Percentiles rank a stretch among this genome's conserved stretches.
These are phyloP conservation scores for Lysandra bellargus DNA, from an alignment of 2,888 invertebrate genomes.

Conservation along the genomic window DNA sequence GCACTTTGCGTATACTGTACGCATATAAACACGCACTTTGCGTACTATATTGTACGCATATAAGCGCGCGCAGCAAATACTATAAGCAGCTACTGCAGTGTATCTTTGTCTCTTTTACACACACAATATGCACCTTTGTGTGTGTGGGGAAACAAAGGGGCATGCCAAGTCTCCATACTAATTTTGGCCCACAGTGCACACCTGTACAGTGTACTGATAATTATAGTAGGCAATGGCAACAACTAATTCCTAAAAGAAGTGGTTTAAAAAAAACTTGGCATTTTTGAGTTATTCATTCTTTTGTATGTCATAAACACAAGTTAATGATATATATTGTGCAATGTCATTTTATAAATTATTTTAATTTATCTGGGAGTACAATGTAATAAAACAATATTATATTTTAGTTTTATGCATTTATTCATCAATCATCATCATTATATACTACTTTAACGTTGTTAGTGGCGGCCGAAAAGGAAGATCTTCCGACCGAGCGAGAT, in stretches of 20 bases:
- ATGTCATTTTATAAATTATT: not conserved
- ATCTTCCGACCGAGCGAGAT: too few relatives aligned
- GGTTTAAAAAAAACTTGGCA: not conserved
- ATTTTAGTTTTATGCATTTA: not conserved
- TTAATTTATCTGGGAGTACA: not conserved
- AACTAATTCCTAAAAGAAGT: not conserved
- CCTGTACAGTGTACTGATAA: too few relatives aligned
- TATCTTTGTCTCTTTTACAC: too few relatives aligned
- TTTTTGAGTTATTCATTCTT: not conserved
- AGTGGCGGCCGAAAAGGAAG: too few relatives aligned
- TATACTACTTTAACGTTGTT: too few relatives aligned
- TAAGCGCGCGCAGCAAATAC: not conserved
- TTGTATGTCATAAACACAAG: not conserved
- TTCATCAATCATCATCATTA: not conserved
- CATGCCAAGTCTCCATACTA: too few relatives aligned
- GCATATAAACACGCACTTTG: not conserved
- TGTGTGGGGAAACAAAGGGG: too few relatives aligned
- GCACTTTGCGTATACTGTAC: not conserved
- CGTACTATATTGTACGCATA: not conserved
- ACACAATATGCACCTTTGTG: too few relatives aligned
- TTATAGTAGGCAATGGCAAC: too few relatives aligned
- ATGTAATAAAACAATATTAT: not conserved
- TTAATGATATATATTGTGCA: not conserved
- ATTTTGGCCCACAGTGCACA: too few relatives aligned
- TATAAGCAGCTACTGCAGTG: not conserved